Base-by-base conservation (phyloP, 2,888 invertebrate genomes). In the Heliconius cydno region DNA sequence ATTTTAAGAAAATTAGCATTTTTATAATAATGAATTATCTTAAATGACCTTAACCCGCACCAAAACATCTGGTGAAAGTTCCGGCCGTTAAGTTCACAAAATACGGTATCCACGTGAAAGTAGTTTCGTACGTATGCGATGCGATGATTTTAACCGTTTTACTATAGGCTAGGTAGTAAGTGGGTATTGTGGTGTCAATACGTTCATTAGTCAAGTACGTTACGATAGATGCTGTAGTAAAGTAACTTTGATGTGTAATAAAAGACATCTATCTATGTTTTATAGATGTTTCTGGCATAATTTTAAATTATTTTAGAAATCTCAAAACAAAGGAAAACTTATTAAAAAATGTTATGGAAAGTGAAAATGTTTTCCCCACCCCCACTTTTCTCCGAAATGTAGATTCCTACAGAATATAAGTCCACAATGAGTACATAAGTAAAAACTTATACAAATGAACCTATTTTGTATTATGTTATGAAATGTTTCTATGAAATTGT, bases 81-180 rank as follows among this genome's bases (percentile, higher is more conserved):
- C 15, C 13, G 79, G 79, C 72, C 72, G 68, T 76, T 79, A 84
- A 86, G 86, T 85, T 85, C 86, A 83, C 84, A 86, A 84, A 85
- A 81, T 82, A 82, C 82, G 78, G 83, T 85, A 83, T 85, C 84
- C 87, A 89, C 77, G 81, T 81, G 80, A 81, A 82, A 82, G 82
- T 81, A 80, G 65, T 76, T 75, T 38, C n/a, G 60, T 28, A 66
- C 75, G 25, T 75, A 75, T 65, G 28, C n/a, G n/a, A n/a, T n/a
- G 38, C 72, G 30, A 57, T 73, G 15, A 34, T 73, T 57, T 73
- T 73, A 73, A 57, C 72, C n/a, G 72, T 73, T 73, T 68, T 72
- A 52, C 57, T 60, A 52, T 6, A 60, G 3, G n/a, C 1, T 60
- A 60, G 57, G 10, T 60, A n/a, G 13, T 34, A 34, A 57, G 15